phyloP scores from a whole-genome alignment of 92 coral and sea anemone species.

The Virgularia gustaviana region DNA sequence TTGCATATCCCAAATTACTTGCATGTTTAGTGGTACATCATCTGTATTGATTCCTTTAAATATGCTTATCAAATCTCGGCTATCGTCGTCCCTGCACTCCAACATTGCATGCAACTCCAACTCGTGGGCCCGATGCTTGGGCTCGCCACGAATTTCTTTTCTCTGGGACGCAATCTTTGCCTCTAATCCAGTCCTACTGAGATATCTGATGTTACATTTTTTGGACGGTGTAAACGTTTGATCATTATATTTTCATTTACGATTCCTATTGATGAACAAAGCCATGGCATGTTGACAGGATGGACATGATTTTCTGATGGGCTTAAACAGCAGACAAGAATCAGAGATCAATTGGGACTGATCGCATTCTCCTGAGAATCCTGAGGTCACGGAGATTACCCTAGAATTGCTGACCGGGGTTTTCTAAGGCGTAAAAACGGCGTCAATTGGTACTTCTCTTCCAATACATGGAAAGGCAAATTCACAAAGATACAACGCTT shows the following conservation, averaged over 20 bases:
- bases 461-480: constrained; percentile 12
- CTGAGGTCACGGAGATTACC: neutral
- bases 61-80: neutral
- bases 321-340: constrained; percentile 1
- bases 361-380: neutral
- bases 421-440: neutral
- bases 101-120: neutral
- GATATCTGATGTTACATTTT: neutral
- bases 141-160: neutral
- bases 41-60: neutral
- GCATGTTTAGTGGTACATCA: neutral
- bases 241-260: neutral
- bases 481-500: constrained; percentile 3
- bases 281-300: constrained; percentile 1
- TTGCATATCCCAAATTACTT: no score
- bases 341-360: neutral
- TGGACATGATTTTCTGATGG: neutral
- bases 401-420: neutral
- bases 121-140: no score
- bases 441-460: neutral
- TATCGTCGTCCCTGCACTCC: constrained; percentile 6
- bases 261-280: neutral
- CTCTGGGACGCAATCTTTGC: no score
- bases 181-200: no score
- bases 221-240: neutral